A percentile compares a stretch with the other conserved stretches of the same genome.
phyloP scores from a whole-genome alignment of 2,797 vertebrate genomes.

The Acropternis orthonyx region DNA sequence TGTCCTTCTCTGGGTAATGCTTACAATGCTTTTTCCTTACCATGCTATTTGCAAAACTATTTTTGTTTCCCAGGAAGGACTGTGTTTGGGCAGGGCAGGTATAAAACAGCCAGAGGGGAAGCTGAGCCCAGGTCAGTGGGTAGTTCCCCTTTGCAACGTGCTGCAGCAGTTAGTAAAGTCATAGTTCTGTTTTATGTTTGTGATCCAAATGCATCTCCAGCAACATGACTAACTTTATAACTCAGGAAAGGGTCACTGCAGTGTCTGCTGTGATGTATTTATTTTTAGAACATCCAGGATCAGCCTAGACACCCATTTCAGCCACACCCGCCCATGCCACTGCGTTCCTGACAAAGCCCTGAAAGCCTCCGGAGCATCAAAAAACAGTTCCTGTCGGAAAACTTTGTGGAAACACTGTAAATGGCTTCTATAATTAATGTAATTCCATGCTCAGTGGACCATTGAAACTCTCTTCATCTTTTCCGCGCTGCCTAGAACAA shows the following conservation, averaged over 20 bases:
- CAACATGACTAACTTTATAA: constrained; percentile 2
- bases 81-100: not conserved
- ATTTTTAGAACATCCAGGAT: constrained; percentile 60
- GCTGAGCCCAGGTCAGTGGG: not conserved
- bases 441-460: not conserved
- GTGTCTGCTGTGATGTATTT: not conserved
- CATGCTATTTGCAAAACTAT: constrained; percentile 3
- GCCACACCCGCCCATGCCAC: not conserved
- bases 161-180: not conserved
- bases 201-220: not conserved
- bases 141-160: not conserved
- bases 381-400: not conserved
- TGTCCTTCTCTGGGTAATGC: not conserved
- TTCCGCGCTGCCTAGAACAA: not conserved
- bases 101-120: not conserved
- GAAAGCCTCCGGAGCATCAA: constrained; percentile 20
- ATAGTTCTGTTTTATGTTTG: not conserved
- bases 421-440: not conserved
- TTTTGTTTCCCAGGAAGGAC: not conserved
- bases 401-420: not conserved
- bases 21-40: not conserved
- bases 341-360: constrained; percentile 8
- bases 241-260: constrained; percentile 47
- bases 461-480: not conserved
- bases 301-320: constrained; percentile 8